Evolutionary conservation across 1,140 invertebrate genomes (phyloP).

Genomic region (Drosophila teissieri): DNA sequence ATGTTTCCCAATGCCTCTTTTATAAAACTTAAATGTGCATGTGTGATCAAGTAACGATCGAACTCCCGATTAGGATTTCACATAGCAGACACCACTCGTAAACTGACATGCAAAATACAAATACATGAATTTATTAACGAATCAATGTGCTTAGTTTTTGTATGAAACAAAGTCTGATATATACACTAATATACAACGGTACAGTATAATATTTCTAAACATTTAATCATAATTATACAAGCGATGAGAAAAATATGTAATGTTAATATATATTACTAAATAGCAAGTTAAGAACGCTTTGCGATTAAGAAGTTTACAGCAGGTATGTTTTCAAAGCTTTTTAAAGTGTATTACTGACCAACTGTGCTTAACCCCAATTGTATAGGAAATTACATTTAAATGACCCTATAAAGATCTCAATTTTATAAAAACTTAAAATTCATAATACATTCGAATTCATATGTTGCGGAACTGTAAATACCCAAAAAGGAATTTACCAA

Average conservation of each 20-base stretch:
- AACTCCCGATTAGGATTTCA: background rate
- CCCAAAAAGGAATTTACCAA: constrained; percentile 42
- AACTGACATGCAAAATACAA: constrained; percentile 47
- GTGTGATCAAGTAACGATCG: constrained; percentile 11
- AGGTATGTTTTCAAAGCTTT: constrained; percentile 51
- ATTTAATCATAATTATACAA: constrained; percentile 79
- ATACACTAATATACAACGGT: constrained; percentile 81
- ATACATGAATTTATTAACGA: constrained; percentile 81
- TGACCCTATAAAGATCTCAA: constrained; percentile 13
- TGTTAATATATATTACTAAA: constrained; percentile 50
- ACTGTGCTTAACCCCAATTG: constrained; percentile 51
- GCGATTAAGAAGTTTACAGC: constrained; percentile 57
- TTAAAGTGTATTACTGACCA: constrained; percentile 48
- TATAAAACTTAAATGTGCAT: constrained; percentile 32
- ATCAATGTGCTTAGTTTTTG: constrained; percentile 81
- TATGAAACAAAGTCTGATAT: constrained; percentile 83
- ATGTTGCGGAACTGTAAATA: constrained; percentile 71
- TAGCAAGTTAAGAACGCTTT: constrained; percentile 58
- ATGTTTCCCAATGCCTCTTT: constrained; percentile 69
- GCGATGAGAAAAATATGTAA: constrained; percentile 24
- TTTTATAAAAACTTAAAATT: constrained; percentile 25
- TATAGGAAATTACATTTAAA: constrained; percentile 26
- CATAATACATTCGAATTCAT: constrained; percentile 12
- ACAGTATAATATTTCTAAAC: constrained; percentile 73
- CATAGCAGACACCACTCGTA: constrained; percentile 33